A percentile compares a stretch with the other conserved stretches of the same genome.
Conservation (phyloP, 2,797 vertebrate genomes). For the Periophthalmus magnuspinnatus region DNA sequence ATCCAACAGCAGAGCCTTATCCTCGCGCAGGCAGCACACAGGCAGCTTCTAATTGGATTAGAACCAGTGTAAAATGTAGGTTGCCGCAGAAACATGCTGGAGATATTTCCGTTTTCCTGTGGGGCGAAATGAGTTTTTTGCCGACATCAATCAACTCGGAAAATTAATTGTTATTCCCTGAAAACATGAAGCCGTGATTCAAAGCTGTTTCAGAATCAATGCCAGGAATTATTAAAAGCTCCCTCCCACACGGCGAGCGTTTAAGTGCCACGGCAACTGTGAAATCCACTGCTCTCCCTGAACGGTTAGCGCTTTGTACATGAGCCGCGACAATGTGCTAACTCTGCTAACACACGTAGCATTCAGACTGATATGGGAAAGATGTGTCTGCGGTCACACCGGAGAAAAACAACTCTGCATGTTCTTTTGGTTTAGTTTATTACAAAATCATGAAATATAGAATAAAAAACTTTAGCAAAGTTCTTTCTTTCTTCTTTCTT, state of each 20-base stretch:
- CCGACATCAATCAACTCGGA: slow-evolving; percentile 65
- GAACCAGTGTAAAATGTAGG: slow-evolving; percentile 67
- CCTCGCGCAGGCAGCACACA: slow-evolving; percentile 27
- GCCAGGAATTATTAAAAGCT: slow-evolving; percentile 70
- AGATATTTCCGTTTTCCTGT: slow-evolving; percentile 59
- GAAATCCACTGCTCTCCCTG: slow-evolving; percentile 59
- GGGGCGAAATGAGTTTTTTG: slow-evolving; percentile 53
- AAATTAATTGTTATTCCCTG: slow-evolving; percentile 74
- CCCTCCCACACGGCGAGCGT: slow-evolving; percentile 47
- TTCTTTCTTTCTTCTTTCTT: too few relatives aligned
- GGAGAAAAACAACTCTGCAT: too few relatives aligned
- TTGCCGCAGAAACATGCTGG: slow-evolving; percentile 55
- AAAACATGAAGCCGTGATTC: slow-evolving; percentile 67
- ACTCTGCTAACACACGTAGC: slow-evolving; percentile 32
- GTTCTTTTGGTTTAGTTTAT: too few relatives aligned
- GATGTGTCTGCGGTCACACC: not conserved
- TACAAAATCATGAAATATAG: too few relatives aligned
- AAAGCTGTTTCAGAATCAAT: slow-evolving; percentile 65
- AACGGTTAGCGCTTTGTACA: slow-evolving; percentile 31
- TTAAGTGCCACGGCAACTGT: slow-evolving; percentile 65
- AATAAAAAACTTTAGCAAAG: too few relatives aligned
- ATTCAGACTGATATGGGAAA: slow-evolving; percentile 17
- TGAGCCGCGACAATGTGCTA: slow-evolving; percentile 36
- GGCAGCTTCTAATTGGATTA: slow-evolving; percentile 68
- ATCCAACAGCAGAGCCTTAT: slow-evolving; percentile 44